Evolutionary conservation across 2,797 vertebrate genomes (phyloP).

Genomic region (Phrynocephalus vlangalii): DNA sequence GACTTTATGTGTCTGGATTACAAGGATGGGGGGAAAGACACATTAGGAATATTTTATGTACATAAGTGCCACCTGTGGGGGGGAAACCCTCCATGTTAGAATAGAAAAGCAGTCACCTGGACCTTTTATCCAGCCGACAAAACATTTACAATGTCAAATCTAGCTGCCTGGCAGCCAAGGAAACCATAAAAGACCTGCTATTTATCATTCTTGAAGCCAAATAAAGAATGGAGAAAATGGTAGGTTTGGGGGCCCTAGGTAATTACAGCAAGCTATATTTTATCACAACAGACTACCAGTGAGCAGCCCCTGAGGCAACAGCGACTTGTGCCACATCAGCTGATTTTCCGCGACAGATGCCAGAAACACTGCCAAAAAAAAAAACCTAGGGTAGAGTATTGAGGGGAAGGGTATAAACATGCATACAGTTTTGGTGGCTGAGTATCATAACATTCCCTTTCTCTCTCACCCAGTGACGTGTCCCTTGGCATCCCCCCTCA

Average conservation of each 20-base stretch:
- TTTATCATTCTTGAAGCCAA: not conserved
- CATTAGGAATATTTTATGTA: constrained; percentile 4
- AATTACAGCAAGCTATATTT: constrained; percentile 38
- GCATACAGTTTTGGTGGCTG: not conserved
- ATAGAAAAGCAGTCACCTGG: constrained; percentile 15
- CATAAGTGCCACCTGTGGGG: constrained; percentile 1
- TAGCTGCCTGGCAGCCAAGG: not conserved
- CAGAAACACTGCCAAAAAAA: not conserved
- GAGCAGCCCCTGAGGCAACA: not conserved
- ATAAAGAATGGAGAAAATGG: rapidly evolving
- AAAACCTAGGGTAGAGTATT: not conserved
- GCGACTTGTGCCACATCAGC: constrained; percentile 1
- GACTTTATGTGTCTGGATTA: constrained; percentile 2
- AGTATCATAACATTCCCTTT: not conserved
- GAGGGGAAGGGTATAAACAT: not conserved
- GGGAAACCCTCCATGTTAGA: not conserved
- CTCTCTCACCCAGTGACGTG: not conserved
- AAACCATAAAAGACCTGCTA: constrained; percentile 5
- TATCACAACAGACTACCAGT: constrained; percentile 28
- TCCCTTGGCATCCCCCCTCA: not conserved
- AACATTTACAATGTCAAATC: not conserved
- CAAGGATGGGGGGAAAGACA: not conserved
- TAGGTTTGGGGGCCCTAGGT: not conserved
- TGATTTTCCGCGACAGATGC: constrained; percentile 4
- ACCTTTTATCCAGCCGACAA: not conserved